Conservation (phyloP, 2,113 vertebrate species). For the Pachypanchax playfairii region DNA sequence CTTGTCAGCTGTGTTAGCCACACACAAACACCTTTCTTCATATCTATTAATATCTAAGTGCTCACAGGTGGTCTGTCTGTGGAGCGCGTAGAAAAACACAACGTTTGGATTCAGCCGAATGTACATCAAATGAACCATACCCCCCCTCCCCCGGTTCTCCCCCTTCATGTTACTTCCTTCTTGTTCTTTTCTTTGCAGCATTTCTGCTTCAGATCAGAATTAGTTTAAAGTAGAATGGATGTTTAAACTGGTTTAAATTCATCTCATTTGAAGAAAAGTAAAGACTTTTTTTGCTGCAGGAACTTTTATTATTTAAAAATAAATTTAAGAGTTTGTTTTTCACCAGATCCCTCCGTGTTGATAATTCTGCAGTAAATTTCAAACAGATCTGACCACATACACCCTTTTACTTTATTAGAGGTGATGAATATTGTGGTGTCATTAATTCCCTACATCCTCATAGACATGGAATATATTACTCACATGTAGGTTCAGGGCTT, state of each 20-base stretch:
- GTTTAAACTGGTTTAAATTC: neutral
- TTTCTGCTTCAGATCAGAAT: neutral
- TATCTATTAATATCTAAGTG: constrained; percentile 85
- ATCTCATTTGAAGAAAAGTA: no score
- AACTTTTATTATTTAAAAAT: no score
- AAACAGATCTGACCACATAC: no score
- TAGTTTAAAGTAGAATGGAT: neutral
- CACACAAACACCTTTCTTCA: constrained; percentile 71
- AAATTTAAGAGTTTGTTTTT: no score
- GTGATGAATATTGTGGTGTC: no score
- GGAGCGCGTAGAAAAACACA: constrained; percentile 83
- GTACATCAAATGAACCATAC: constrained; percentile 83
- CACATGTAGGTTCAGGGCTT: no score
- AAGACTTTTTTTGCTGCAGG: no score
- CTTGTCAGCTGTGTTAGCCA: constrained; percentile 74
- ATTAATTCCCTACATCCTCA: no score
- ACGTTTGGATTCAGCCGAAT: constrained; percentile 80
- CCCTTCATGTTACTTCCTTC: constrained; percentile 44
- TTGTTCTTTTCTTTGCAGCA: neutral
- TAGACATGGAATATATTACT: no score
- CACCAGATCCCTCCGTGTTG: no score
- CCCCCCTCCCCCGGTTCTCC: constrained; percentile 67
- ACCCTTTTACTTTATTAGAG: no score
- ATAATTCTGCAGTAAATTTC: no score
- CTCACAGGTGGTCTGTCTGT: constrained; percentile 83